phyloP scores from a whole-genome alignment of 1,140 invertebrate species.

The Piezodorus guildinii region DNA sequence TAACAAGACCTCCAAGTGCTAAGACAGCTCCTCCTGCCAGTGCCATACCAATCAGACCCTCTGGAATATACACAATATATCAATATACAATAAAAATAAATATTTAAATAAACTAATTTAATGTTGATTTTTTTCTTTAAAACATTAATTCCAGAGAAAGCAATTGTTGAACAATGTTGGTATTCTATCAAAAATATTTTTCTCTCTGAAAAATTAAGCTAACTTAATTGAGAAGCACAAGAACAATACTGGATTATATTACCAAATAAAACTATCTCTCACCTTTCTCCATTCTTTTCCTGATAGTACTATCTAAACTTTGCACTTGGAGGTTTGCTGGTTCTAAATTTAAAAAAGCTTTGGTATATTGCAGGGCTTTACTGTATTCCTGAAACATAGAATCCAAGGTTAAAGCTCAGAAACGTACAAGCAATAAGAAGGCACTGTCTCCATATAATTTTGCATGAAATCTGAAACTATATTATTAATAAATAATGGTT shows the following conservation, averaged over 20 bases:
- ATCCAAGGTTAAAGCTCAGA: neutral
- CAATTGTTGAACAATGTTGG: too few species aligned
- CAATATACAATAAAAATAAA: constrained; percentile 6
- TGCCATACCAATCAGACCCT: constrained; percentile 77
- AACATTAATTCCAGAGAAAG: too few species aligned
- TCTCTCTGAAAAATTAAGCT: too few species aligned
- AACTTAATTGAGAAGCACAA: too few species aligned
- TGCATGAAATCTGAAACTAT: too few species aligned
- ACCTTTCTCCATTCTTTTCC: constrained; percentile 79
- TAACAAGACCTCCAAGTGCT: constrained; percentile 45
- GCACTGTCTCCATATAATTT: too few species aligned
- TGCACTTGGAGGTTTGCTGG: constrained; percentile 83
- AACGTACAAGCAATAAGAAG: too few species aligned
- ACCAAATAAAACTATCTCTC: neutral
- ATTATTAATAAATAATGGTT: too few species aligned
- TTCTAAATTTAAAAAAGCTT: constrained; percentile 73
- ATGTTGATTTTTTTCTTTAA: too few species aligned
- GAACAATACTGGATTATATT: neutral
- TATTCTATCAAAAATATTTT: too few species aligned
- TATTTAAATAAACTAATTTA: too few species aligned
- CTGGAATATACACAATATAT: constrained; percentile 38
- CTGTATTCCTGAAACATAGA: constrained; percentile 56
- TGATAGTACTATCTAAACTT: constrained; percentile 64
- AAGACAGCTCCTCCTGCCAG: constrained; percentile 70
- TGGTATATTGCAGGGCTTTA: constrained; percentile 68